Evolutionary conservation across 30 jellyfish, hydroid and myxozoan species (phyloP), one percentile per base, ranked within the genome.

Genomic region (Pelagia noctiluca): DNA sequence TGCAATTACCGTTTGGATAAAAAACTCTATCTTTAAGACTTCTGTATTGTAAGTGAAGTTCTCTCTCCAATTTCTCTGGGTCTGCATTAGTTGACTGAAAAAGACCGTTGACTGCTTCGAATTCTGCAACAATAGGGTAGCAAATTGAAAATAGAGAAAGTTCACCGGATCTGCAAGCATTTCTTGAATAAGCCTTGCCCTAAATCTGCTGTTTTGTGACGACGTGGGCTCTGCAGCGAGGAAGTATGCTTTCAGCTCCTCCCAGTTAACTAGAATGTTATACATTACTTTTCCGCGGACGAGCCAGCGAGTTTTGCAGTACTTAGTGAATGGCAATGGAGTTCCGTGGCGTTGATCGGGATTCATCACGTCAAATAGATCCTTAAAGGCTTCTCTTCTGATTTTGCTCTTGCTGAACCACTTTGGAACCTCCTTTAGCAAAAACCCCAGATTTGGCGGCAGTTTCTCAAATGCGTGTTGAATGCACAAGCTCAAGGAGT

Each of bases 31-130:
- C n/a, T n/a, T n/a, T n/a, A n/a, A n/a, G n/a, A n/a, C n/a, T n/a
- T n/a, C n/a, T n/a, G n/a, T n/a, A n/a, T n/a, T n/a, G n/a, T n/a
- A n/a, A n/a, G n/a, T n/a, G n/a, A n/a, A n/a, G n/a, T n/a, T n/a
- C n/a, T 47, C 54, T 71, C 18, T 36, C 77, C 74, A 83, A 28
- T 4, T 70, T 68, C 30, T 82, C 84, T 52, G 83, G 91, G 47
- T 79, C 90, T 50, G 86, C 91, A 47, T 88, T 60, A 24, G 97
- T 88, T 34, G 91, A 77, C 66, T 88, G 97, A 54, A 88, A 88
- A 63, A 42, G 50, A 18, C 79, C 82, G 71, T 79, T 81, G 8
- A 80, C 76, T 12, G 90, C 81, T 37, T 88, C 90, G 46, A 81
- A 88, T 52, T 80, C 85, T 25, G 75, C 18, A 2, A 87, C 82